Base-by-base conservation (phyloP, 1,140 invertebrate species). In the Hypothenemus hampei region DNA sequence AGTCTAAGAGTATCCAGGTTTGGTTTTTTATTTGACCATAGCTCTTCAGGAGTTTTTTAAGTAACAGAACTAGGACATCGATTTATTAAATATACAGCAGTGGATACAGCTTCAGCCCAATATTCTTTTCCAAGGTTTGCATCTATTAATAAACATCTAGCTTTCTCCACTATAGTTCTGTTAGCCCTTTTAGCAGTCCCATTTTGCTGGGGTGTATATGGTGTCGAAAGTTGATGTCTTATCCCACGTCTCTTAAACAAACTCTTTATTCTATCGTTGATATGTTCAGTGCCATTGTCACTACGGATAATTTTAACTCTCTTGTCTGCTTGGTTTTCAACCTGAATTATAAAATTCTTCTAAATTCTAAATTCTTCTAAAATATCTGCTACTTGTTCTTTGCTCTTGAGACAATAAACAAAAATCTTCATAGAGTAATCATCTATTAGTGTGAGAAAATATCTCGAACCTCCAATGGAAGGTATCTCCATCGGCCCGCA, bases 21-120 rank as follows among this genome's bases (percentile, higher is more conserved):
- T 16, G 60, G 53, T 33, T 60, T 60, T 15, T 39, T 47, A 16
- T 36, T 18, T 5, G 6, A 36, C 44, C 44, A 47, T 5, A 55
- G 35, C 47, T 55, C 43, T 37, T 35, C 18, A 15, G 52, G 41
- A 6, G 43, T 48, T 36, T 45, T 55, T 20, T 19, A 7, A 4
- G 8, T 43, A 18, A 21, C 8, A 15, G 15, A 15, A 35, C 29
- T 18, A n/a, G 23, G 7, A 5, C 10, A 5, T 15, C 40, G 19
- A 19, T 47, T 33, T 4, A 7, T 22, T 36, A 47, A 36, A 36
- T 23, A 47, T 20, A 13, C 29, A 8, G 74, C 75, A 26, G 67
- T 72, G 37, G 59, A 44, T 0, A 69, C 57, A 16, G 73, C 70
- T 50, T 74, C 72, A 7, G 65, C 69, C 71, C 72, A 76, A 56